Evolutionary conservation across 1,140 invertebrate genomes (phyloP), one percentile per base, ranked within the genome.

Genomic region (Orussus abietinus): DNA sequence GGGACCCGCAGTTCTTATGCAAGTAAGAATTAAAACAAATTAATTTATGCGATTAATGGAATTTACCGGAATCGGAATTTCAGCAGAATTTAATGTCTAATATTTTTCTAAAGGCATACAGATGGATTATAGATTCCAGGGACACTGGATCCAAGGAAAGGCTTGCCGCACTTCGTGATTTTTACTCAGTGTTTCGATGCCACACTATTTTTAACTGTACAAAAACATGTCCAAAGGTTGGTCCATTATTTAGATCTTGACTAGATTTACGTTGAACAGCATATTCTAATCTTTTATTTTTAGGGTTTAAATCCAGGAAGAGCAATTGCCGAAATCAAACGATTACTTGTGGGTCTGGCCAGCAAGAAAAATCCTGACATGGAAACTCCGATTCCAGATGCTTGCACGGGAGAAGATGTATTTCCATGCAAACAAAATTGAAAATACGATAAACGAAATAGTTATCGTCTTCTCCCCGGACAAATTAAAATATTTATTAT

Each of bases 321-420:
- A 64, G 94, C 95, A 9, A 95, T 98, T 68, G 92, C 92, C 11
- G 88, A 98, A 70, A 88, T 98, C 53, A 98, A 98, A 76, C 91
- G 92, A 50, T 66, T 98, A 42, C 69, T 98, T 28, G 82, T 87
- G 3, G 93, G 92, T 38, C 72, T 93, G 40, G 77, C 80, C 0
- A 83, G 82, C 50, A 95, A 95, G 62, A 80, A 85, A 20, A 68
- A 74, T 32, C 86, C 90, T 0, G 84, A 85, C 42, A 57, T 91
- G 57, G 77, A 84, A 36, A 82, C 83, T 1, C 68, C 77, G 11
- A 74, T 81, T 57, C 60, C 57, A 11, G 44, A 62, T 48, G 33
- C 45, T 9, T 64, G 55, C 6, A 25, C 12, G 0, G 45, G 52
- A 11, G 34, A 36, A 6, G 15, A 15, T 15, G 14, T 47, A 6